phyloP scores from a whole-genome alignment of 2,113 vertebrate genomes.

The Entosphenus tridentatus region DNA sequence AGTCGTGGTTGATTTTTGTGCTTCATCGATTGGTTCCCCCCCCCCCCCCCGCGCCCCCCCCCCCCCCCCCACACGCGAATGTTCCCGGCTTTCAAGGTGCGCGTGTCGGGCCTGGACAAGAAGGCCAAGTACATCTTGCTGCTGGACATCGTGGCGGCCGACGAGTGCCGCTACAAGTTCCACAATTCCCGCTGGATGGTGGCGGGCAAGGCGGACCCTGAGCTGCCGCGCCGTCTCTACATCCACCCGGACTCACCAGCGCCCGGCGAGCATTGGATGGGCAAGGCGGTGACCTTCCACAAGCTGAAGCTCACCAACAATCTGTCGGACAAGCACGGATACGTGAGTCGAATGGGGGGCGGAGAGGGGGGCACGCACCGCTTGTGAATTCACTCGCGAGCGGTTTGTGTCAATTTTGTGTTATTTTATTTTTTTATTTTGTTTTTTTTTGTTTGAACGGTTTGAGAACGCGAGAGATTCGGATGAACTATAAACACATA shows the following conservation, averaged over 20 bases:
- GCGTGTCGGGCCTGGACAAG: slow-evolving; percentile 92
- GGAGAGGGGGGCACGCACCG: neutral
- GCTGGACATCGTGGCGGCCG: slow-evolving; percentile 96
- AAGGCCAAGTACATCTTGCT: slow-evolving; percentile 96
- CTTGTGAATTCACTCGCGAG: neutral
- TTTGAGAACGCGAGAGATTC: too few species aligned
- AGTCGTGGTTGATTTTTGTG: too few species aligned
- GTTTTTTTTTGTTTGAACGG: too few species aligned
- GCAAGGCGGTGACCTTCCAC: slow-evolving; percentile 97
- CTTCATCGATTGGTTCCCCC: slow-evolving; percentile 2
- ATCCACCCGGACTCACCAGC: slow-evolving; percentile 97
- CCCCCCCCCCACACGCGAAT: slow-evolving; percentile 38
- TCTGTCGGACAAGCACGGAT: slow-evolving; percentile 97
- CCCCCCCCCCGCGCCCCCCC: too few species aligned
- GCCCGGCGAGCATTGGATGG: slow-evolving; percentile 98
- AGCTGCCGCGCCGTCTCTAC: slow-evolving; percentile 99
- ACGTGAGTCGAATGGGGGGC: slow-evolving; percentile 38
- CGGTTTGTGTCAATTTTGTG: neutral
- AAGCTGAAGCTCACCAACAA: slow-evolving; percentile 99
- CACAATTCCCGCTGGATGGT: slow-evolving; percentile 99
- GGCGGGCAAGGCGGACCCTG: slow-evolving; percentile 91
- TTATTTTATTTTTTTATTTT: too few species aligned
- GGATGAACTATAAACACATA: too few species aligned
- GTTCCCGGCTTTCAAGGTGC: slow-evolving; percentile 98
- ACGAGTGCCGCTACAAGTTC: slow-evolving; percentile 98